phyloP scores from a whole-genome alignment of 1,140 invertebrate species.

The Drosophila equinoxialis region DNA sequence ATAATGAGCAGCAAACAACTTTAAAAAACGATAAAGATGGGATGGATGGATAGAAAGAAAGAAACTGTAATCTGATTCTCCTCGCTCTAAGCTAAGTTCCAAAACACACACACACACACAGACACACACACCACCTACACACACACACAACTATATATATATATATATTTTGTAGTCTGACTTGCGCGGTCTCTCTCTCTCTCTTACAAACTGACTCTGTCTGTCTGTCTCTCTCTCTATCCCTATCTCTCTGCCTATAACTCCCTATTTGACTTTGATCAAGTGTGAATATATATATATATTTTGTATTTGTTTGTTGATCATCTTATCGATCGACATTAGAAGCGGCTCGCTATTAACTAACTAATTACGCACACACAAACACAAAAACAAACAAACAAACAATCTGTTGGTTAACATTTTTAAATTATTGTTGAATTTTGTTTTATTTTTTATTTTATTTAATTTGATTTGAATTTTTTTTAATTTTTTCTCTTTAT shows the following conservation, averaged over 20 bases:
- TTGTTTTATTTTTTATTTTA: conserved; percentile 64
- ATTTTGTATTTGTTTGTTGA: not conserved
- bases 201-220: conserved; percentile 20
- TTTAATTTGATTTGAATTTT: not conserved
- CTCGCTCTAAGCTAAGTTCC: conserved; percentile 58
- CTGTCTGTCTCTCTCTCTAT: not conserved
- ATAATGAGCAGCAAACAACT: conserved; percentile 17
- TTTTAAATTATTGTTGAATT: conserved; percentile 82
- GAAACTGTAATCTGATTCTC: conserved; percentile 24
- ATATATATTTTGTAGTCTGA: conserved; percentile 55
- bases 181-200: conserved; percentile 64
- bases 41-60: conserved; percentile 13
- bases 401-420: conserved; percentile 62
- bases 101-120: conserved; percentile 8
- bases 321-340: conserved; percentile 30
- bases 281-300: not conserved
- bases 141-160: conserved; percentile 12
- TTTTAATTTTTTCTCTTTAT: conserved; percentile 40
- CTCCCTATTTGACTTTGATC: conserved; percentile 32
- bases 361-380: conserved; percentile 40
- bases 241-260: not conserved
- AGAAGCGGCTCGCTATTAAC: conserved; percentile 37
- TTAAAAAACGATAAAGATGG: not conserved
- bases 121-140: not conserved
- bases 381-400: conserved; percentile 14